Conservation (phyloP, 2,113 vertebrate genomes). For the Solea senegalensis region DNA sequence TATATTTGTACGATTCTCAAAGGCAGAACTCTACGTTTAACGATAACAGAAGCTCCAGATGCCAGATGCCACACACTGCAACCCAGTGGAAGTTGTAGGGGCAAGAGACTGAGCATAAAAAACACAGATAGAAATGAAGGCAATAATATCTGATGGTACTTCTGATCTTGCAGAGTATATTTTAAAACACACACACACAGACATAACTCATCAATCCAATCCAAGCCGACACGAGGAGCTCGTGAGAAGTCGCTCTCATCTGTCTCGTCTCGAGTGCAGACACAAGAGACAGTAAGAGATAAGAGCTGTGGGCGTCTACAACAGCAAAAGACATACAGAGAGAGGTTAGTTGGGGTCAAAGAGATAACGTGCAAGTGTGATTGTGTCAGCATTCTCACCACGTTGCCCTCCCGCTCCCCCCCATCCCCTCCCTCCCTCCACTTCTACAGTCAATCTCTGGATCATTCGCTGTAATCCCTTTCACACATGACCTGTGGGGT, state of each 20-base stretch:
- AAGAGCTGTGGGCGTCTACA: slow-evolving; percentile 50
- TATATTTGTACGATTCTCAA: no score
- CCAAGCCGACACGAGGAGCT: neutral
- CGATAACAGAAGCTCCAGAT: no score
- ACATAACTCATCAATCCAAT: neutral
- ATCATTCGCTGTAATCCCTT: slow-evolving; percentile 38
- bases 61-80: no score
- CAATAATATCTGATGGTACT: slow-evolving; percentile 10
- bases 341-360: slow-evolving; percentile 64
- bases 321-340: slow-evolving; percentile 39
- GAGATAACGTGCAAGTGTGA: slow-evolving; percentile 47
- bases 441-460: slow-evolving; percentile 29
- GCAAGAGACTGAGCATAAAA: slow-evolving; percentile 21
- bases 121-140: slow-evolving; percentile 33
- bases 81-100: no score
- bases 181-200: no score
- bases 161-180: slow-evolving; percentile 11
- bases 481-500: slow-evolving; percentile 20
- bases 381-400: slow-evolving; percentile 48
- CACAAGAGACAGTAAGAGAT: slow-evolving; percentile 41
- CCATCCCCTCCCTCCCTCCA: neutral
- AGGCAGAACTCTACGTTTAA: no score
- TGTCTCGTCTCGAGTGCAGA: slow-evolving; percentile 24
- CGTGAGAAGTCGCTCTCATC: slow-evolving; percentile 4
- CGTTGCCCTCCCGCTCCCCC: slow-evolving; percentile 38